Conservation (phyloP, 2,797 vertebrate genomes). For the Pachyuromys duprasi region DNA sequence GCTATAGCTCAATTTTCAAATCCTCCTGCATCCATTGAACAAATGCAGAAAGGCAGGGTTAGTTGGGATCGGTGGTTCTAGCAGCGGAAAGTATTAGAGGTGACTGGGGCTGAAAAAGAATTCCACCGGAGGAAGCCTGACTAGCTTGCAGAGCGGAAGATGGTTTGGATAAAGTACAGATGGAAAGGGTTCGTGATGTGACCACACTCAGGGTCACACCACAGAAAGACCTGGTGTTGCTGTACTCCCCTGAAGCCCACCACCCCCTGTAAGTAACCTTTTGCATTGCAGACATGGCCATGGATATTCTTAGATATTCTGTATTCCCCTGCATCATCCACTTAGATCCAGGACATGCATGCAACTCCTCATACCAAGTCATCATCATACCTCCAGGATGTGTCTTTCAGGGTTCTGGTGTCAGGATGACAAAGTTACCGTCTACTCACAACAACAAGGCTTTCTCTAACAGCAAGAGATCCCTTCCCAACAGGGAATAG, state of each 20-base stretch:
- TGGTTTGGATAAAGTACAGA: not conserved
- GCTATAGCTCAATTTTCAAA: not conserved
- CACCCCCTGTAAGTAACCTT: not conserved
- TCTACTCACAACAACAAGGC: no score
- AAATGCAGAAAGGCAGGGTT: not conserved
- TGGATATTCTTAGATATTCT: not conserved
- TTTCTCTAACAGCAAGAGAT: conserved; percentile 9
- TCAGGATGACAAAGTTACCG: not conserved
- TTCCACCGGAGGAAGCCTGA: not conserved
- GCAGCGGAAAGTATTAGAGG: not conserved
- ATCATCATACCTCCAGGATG: not conserved
- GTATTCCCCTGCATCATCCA: not conserved
- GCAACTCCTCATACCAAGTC: not conserved
- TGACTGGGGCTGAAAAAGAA: conserved; percentile 12
- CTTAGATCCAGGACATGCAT: not conserved
- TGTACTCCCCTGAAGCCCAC: not conserved
- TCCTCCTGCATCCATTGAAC: not conserved
- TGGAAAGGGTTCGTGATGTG: not conserved
- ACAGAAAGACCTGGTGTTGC: not conserved
- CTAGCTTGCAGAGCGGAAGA: not conserved
- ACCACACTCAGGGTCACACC: not conserved
- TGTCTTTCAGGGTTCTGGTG: not conserved
- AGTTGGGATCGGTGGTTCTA: not conserved
- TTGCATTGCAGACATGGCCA: not conserved
- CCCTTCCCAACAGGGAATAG: not conserved